Evolutionary conservation across 2,888 invertebrate genomes (phyloP), one percentile per base, ranked within the genome.

Genomic region (Tetragonisca angustula): DNA sequence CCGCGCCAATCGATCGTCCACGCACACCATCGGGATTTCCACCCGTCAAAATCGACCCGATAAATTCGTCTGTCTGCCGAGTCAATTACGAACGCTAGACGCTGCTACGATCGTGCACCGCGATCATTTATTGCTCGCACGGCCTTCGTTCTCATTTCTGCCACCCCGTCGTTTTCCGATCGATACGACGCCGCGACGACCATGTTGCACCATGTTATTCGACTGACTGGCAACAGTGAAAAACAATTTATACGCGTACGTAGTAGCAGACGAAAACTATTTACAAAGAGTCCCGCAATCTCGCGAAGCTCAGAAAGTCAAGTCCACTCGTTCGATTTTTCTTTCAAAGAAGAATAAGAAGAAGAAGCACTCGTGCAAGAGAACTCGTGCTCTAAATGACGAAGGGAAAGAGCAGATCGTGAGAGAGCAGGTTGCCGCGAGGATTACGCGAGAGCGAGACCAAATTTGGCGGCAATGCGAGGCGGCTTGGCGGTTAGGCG

Each of bases 381-480:
- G 79, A 61, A 65, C 19, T 27, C 27, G 19, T 9, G 19, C 21
- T 21, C 13, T 4, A 43, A 72, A 43, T 24, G n/a, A n/a, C 36
- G 54, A 2, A 56, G n/a, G 13, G 56, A 56, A 64, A 65, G 59
- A 36, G 50, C 59, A 54, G 67, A 74, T 54, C 49, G 19, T 19
- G 24, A 62, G 77, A 73, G 82, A 83, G 86, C 78, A 70, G 90
- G 27, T 86, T 43, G 52, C 74, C 74, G 19, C 87, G 81, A 85
- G 89, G 86, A 43, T 43, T 43, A 43, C 43, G 43, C 9, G 85
- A 86, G 27, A 87, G 91, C 91, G 91, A 88, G 90, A 89, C 91
- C 90, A 91, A 92, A 92, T 92, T 93, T 92, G 91, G 90, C 88
- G 89, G 84, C 88, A 88, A 87, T 86, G 90, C 87, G 79, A 79